phyloP scores from a whole-genome alignment of 2,888 invertebrate genomes.

The Hedya salicella region DNA sequence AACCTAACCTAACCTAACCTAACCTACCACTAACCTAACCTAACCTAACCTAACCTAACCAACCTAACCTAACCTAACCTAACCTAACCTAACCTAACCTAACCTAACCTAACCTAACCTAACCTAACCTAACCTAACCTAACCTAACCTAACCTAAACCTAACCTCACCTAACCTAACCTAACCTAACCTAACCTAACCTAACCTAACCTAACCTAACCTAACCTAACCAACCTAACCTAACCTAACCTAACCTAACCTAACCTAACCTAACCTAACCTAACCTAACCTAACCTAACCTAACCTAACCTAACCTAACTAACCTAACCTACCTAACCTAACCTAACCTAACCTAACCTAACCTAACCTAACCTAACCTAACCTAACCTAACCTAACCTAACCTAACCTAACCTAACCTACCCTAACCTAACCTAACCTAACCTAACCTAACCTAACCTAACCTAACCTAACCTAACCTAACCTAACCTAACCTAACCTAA shows the following conservation, averaged over 20 bases:
- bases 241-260: slow-evolving; percentile 31
- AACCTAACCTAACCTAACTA: slow-evolving; percentile 43
- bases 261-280: slow-evolving; percentile 37
- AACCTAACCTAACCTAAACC: slow-evolving; percentile 38
- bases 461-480: slow-evolving; percentile 29
- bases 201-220: slow-evolving; percentile 35
- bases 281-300: slow-evolving; percentile 28
- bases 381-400: slow-evolving; percentile 36
- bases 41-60: too few species aligned
- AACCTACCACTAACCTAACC: too few species aligned
- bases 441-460: slow-evolving; percentile 31
- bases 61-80: too few species aligned
- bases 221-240: slow-evolving; percentile 34
- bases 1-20: too few species aligned
- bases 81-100: slow-evolving; percentile 43
- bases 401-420: slow-evolving; percentile 34
- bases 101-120: slow-evolving; percentile 37
- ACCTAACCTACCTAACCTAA: slow-evolving; percentile 38
- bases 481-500: slow-evolving; percentile 31
- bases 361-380: slow-evolving; percentile 44
- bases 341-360: slow-evolving; percentile 42
- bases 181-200: slow-evolving; percentile 35
- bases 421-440: slow-evolving; percentile 22
- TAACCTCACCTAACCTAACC: slow-evolving; percentile 40
- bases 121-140: slow-evolving; percentile 44